These are phyloP conservation scores for Polyommatus icarus DNA, from an alignment of 2,888 invertebrate genomes.

Conservation along the genomic window DNA sequence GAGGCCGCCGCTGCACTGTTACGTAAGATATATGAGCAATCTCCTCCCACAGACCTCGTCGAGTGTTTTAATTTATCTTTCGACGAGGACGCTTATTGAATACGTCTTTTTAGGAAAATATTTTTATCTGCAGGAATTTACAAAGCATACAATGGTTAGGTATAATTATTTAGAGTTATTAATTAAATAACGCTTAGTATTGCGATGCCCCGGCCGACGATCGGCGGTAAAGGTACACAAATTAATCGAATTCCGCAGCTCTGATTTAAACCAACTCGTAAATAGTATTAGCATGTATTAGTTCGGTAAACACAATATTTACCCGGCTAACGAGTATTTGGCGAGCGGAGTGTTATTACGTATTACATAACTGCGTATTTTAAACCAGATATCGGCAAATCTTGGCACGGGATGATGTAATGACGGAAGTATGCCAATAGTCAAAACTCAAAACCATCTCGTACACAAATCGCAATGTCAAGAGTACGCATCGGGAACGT, in stretches of 20 bases:
- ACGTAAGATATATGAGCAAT: conserved; percentile 52
- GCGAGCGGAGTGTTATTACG: neutral
- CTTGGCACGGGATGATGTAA: conserved; percentile 50
- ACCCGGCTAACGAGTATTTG: conserved; percentile 4
- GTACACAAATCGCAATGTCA: conserved; percentile 61
- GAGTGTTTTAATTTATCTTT: conserved; percentile 17
- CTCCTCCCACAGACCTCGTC: conserved; percentile 24
- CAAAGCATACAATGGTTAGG: neutral
- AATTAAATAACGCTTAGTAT: neutral
- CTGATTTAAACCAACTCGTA: conserved; percentile 1
- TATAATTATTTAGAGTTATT: conserved; percentile 1
- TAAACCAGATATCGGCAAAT: conserved; percentile 16
- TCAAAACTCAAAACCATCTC: conserved; percentile 35
- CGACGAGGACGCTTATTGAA: neutral
- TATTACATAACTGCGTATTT: conserved; percentile 12
- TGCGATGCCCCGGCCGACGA: neutral
- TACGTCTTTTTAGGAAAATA: neutral
- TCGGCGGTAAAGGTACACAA: neutral
- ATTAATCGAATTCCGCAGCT: conserved; percentile 13
- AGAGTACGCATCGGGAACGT: conserved; percentile 58
- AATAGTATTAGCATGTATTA: conserved; percentile 17
- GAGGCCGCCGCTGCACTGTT: conserved; percentile 61
- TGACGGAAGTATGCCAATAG: conserved; percentile 55
- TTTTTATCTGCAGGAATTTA: neutral
- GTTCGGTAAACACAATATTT: conserved; percentile 16